Conservation (phyloP, 2,113 vertebrate genomes). For the Gila orcuttii region DNA sequence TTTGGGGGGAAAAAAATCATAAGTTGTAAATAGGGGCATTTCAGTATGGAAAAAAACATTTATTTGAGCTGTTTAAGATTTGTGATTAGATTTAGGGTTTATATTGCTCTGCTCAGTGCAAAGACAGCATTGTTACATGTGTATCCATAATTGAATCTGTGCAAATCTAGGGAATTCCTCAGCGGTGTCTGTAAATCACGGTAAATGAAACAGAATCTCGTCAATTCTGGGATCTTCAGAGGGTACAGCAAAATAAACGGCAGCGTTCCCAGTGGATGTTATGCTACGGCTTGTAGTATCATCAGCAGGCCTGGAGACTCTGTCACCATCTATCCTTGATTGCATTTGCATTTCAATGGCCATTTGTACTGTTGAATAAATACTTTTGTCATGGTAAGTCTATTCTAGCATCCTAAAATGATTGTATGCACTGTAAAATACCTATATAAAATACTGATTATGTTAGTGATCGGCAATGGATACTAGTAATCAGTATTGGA, state of each 20-base stretch:
- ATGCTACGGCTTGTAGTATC: background rate
- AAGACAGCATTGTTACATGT: background rate
- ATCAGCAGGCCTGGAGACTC: background rate
- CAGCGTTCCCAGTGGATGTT: background rate
- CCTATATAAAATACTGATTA: background rate
- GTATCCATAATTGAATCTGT: background rate
- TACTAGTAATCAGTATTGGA: background rate
- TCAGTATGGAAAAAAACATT: background rate
- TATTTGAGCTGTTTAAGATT: background rate
- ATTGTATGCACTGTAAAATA: background rate
- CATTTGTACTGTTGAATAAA: slow-evolving; percentile 20
- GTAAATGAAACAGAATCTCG: background rate
- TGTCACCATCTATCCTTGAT: slow-evolving; percentile 30
- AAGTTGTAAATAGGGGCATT: background rate
- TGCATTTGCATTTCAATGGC: slow-evolving; percentile 45
- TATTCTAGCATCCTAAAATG: background rate
- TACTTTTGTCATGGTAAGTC: background rate
- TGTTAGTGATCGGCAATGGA: background rate
- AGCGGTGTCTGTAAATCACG: background rate
- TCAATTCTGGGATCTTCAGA: background rate
- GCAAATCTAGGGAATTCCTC: slow-evolving; percentile 14
- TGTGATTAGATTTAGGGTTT: slow-evolving; percentile 2
- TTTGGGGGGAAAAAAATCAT: background rate
- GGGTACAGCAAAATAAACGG: background rate
- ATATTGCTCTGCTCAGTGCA: background rate